A percentile compares a stretch with the other conserved stretches of the same genome.
phyloP scores from a whole-genome alignment of 2,797 vertebrate species.

The Neosalanx taihuensis region DNA sequence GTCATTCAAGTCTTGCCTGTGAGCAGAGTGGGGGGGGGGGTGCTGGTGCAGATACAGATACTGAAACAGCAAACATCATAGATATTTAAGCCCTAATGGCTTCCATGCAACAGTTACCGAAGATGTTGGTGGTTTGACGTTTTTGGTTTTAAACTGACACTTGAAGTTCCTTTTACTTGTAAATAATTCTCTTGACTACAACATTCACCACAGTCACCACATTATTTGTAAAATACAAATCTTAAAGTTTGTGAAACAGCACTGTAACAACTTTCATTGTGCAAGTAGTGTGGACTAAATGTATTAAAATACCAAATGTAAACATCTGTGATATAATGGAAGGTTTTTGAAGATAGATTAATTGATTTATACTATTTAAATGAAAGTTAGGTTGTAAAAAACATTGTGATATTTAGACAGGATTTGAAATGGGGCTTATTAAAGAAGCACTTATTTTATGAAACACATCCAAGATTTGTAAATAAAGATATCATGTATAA shows the following conservation, averaged over 20 bases:
- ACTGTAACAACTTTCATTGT: constrained; percentile 42
- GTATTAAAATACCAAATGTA: constrained; percentile 49
- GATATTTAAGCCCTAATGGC: background rate
- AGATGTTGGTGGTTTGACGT: background rate
- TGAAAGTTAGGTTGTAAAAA: background rate
- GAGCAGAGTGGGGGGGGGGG: too few relatives aligned
- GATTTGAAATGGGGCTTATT: background rate
- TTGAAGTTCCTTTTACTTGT: constrained; percentile 41
- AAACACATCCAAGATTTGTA: background rate
- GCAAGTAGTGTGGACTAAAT: constrained; percentile 61
- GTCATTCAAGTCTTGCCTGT: too few relatives aligned
- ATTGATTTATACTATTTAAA: background rate
- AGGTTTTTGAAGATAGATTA: constrained; percentile 15
- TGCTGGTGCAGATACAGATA: too few relatives aligned
- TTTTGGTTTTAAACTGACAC: constrained; percentile 24
- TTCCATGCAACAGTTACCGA: background rate
- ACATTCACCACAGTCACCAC: constrained; percentile 38
- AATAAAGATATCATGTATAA: background rate
- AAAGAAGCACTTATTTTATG: background rate
- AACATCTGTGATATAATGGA: constrained; percentile 30
- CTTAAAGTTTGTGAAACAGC: constrained; percentile 22
- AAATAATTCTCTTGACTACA: constrained; percentile 40
- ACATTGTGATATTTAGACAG: background rate
- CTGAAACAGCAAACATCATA: too few relatives aligned
- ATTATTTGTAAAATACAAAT: constrained; percentile 50